These are phyloP conservation scores for Heteropelma amictum DNA, from an alignment of 2,888 invertebrate species.

Conservation along the genomic window DNA sequence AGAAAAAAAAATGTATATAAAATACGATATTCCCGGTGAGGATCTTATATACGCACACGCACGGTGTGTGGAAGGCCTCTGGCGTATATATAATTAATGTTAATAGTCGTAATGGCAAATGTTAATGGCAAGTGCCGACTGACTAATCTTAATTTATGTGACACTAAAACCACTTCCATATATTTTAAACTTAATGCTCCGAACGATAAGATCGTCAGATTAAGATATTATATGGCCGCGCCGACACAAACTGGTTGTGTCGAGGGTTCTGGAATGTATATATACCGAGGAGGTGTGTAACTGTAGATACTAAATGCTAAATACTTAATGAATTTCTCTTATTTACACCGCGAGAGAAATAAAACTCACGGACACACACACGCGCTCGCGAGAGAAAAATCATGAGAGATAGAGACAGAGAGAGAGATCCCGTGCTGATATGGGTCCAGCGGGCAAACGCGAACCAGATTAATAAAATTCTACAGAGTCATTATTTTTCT, in stretches of 20 bases:
- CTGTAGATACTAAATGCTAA: conserved; percentile 63
- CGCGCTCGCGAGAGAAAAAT: neutral
- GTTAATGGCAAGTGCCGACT: conserved; percentile 71
- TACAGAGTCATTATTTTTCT: conserved; percentile 56
- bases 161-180: conserved; percentile 69
- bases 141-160: conserved; percentile 72
- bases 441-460: conserved; percentile 20
- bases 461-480: conserved; percentile 55
- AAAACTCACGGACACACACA: neutral
- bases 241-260: conserved; percentile 64
- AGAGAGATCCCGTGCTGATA: neutral
- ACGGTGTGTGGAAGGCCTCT: conserved; percentile 53
- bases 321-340: conserved; percentile 66
- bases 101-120: conserved; percentile 71
- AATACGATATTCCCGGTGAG: conserved; percentile 25
- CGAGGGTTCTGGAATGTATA: conserved; percentile 55
- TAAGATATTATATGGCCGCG: conserved; percentile 70
- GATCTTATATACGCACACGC: neutral
- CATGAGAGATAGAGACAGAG: neutral
- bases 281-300: conserved; percentile 48
- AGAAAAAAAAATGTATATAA: conserved; percentile 35
- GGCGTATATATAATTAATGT: conserved; percentile 67
- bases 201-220: conserved; percentile 70
- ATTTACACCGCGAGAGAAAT: conserved; percentile 52
- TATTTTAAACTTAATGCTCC: conserved; percentile 65